phyloP scores from a whole-genome alignment of 2,797 vertebrate genomes.

The Rhodeus uyekii region DNA sequence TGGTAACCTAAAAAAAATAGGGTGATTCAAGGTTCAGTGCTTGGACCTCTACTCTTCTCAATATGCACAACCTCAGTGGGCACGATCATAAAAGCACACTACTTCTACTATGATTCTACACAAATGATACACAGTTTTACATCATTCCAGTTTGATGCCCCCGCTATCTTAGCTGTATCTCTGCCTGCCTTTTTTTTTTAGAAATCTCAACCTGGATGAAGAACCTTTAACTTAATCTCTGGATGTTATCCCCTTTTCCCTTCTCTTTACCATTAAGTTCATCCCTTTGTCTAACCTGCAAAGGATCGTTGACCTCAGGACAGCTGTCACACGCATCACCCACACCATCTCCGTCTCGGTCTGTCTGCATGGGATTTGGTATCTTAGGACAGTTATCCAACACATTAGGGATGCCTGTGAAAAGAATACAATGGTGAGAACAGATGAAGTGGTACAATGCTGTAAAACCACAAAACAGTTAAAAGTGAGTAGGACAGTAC shows the following conservation, averaged over 20 bases:
- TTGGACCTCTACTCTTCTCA: background rate
- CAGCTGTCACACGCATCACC: conserved; percentile 95
- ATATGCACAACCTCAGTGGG: background rate
- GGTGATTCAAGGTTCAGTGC: background rate
- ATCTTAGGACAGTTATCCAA: conserved; percentile 93
- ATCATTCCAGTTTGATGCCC: background rate
- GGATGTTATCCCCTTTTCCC: background rate
- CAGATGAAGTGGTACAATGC: background rate
- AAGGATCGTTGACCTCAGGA: conserved; percentile 92
- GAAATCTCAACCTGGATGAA: background rate
- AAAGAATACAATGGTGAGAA: background rate
- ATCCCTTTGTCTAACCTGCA: conserved; percentile 79
- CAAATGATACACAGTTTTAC: background rate
- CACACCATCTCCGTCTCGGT: conserved; percentile 87
- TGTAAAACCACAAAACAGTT: background rate
- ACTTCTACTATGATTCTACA: background rate
- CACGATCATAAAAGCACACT: background rate
- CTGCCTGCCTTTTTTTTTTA: background rate
- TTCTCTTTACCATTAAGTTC: background rate
- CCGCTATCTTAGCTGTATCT: background rate
- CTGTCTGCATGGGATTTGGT: conserved; percentile 92
- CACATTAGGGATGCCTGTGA: conserved; percentile 88
- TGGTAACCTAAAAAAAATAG: background rate
- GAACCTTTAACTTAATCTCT: background rate
- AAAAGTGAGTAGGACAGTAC: conserved; percentile 61